Evolutionary conservation across 2,888 invertebrate genomes (phyloP), one percentile per base, ranked within the genome.

Genomic region (Rhagophthalmus giganteus): DNA sequence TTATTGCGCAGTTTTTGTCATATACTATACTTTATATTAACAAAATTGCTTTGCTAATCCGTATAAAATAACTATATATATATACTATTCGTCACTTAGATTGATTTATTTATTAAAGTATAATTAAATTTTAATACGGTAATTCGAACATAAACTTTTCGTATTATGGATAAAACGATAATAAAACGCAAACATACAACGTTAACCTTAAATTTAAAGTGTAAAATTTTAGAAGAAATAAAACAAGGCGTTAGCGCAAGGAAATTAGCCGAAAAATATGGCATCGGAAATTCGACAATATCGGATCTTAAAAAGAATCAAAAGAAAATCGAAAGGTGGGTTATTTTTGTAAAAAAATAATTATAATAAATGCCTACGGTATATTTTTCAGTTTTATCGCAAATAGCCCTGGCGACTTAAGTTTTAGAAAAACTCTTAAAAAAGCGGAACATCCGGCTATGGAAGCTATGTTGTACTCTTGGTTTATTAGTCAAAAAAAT

Each of bases 361-460:
- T 30, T 30, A 12, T 5, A 4, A 10, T 8, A 12, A 13, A 4
- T 8, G 10, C n/a, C 10, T 4, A 27, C n/a, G 10, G n/a, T 27
- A 27, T 27, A 8, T 8, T 9, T 8, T 27, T 27, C 27, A 27
- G 27, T 27, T 27, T 4, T 10, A 3, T 27, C n/a, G 27, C n/a
- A 27, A 27, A 27, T n/a, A n/a, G n/a, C n/a, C n/a, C n/a, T 9
- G 27, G 27, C 2, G n/a, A 7, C 7, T 27, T 2, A 3, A 2
- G 9, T 6, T 8, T 2, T 11, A 20, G 24, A 5, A 38, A 38
- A 13, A 27, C 39, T 2, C 6, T 27, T 8, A 27, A 28, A 39
- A 7, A 39, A 11, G 28, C 27, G 5, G 27, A 39, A 13, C 28
- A 6, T 28, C 28, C 39, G 8, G 13, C 26, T 14, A 39, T 39